A percentile compares a stretch with the other conserved stretches of the same genome.
Conservation (phyloP, 2,888 invertebrate genomes). For the Drosophila mimetica region DNA sequence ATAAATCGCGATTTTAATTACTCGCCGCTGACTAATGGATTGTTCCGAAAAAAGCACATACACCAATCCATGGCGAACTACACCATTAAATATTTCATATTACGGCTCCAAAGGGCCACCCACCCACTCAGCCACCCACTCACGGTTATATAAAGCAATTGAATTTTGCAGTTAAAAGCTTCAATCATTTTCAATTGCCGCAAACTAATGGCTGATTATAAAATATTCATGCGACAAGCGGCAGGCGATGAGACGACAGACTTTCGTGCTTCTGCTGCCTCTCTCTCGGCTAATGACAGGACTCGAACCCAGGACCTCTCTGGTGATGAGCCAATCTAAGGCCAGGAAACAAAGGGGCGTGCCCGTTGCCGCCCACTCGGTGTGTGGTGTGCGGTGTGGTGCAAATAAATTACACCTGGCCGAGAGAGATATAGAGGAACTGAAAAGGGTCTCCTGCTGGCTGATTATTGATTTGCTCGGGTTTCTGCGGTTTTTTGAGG, state of each 20-base stretch:
- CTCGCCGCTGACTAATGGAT: slow-evolving; percentile 74
- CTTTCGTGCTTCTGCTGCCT: slow-evolving; percentile 15
- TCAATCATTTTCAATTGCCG: slow-evolving; percentile 80
- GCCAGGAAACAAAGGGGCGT: slow-evolving; percentile 37
- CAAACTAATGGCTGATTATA: slow-evolving; percentile 79
- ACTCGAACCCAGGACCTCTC: slow-evolving; percentile 10
- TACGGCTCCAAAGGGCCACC: not conserved
- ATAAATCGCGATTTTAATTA: slow-evolving; percentile 80
- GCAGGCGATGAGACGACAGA: slow-evolving; percentile 45
- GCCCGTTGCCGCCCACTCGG: slow-evolving; percentile 26
- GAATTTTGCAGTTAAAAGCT: slow-evolving; percentile 79
- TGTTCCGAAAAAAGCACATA: slow-evolving; percentile 46
- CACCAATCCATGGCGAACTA: slow-evolving; percentile 19
- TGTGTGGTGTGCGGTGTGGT: slow-evolving; percentile 18
- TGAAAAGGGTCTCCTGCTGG: slow-evolving; percentile 48
- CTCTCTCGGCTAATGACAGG: slow-evolving; percentile 57
- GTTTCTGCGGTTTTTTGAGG: slow-evolving; percentile 52
- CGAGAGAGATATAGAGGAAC: slow-evolving; percentile 34
- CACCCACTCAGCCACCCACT: slow-evolving; percentile 11
- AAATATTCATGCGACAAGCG: slow-evolving; percentile 75
- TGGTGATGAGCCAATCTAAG: slow-evolving; percentile 69
- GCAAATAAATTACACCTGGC: slow-evolving; percentile 70
- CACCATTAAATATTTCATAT: slow-evolving; percentile 63
- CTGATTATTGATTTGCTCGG: slow-evolving; percentile 71
- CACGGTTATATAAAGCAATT: slow-evolving; percentile 65